phyloP scores from a whole-genome alignment of 1,140 invertebrate species.

The Cydia strobilella region DNA sequence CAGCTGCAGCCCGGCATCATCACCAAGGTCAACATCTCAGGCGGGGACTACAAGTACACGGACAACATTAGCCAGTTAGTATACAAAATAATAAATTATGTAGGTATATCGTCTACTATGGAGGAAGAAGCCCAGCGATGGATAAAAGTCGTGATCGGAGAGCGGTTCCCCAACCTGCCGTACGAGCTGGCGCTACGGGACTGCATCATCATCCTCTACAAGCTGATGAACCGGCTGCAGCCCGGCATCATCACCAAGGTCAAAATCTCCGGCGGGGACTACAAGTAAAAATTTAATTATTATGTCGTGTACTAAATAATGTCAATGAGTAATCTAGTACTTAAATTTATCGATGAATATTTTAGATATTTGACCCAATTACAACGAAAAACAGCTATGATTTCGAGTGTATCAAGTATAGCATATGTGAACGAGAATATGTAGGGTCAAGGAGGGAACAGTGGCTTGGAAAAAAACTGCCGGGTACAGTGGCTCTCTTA shows the following conservation, averaged over 20 bases:
- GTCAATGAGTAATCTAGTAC: too few relatives aligned
- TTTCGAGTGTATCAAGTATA: too few relatives aligned
- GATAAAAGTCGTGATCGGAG: conserved; percentile 92
- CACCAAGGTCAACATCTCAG: conserved; percentile 91
- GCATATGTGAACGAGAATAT: too few relatives aligned
- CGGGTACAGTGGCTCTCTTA: too few relatives aligned
- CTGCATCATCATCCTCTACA: conserved; percentile 90
- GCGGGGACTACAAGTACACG: conserved; percentile 96
- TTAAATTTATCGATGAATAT: too few relatives aligned
- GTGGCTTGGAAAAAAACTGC: too few relatives aligned
- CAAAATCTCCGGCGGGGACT: conserved; percentile 92
- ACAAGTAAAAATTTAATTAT: too few relatives aligned
- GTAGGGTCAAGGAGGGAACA: too few relatives aligned
- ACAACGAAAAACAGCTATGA: too few relatives aligned
- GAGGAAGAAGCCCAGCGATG: conserved; percentile 94
- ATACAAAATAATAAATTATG: neutral
- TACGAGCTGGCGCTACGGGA: conserved; percentile 92
- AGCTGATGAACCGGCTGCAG: conserved; percentile 92
- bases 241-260: conserved; percentile 93
- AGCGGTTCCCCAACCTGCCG: conserved; percentile 85
- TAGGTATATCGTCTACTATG: too few relatives aligned
- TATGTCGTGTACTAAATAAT: too few relatives aligned
- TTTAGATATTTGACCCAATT: too few relatives aligned
- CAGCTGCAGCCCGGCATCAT: conserved; percentile 91
- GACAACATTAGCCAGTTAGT: conserved; percentile 94